Base-by-base conservation (phyloP, 2,888 invertebrate genomes). In the Fabriciana adippe region DNA sequence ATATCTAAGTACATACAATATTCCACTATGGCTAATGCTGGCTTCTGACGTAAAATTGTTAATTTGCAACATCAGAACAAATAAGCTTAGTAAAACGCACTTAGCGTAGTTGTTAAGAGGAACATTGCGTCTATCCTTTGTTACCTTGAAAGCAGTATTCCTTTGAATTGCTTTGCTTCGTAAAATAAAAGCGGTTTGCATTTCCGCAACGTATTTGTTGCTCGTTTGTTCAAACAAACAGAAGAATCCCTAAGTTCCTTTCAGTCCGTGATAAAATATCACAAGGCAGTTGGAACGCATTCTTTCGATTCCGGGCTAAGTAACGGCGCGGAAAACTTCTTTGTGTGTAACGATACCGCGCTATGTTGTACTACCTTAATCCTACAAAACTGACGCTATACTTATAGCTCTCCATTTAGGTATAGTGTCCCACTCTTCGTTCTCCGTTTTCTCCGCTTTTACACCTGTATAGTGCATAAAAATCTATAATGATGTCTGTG, bases 231-330 rank as follows among this genome's bases (percentile, higher is more conserved):
- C 85, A 85, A 86, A 87, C 86, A 86, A 86, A 85, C 84, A 75
- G 78, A 74, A 83, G 88, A 85, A 89, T 89, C 81, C 81, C 76
- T 77, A 79, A 85, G 84, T 85, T 86, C 81, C 86, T 83, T 84
- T 86, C 79, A 78, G 81, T 82, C 78, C 81, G 81, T 81, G 84
- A 87, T 89, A 87, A 87, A 90, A 89, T 89, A 89, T 88, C 86
- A 84, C 85, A 80, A 85, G 83, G 80, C 79, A 80, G 81, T 80
- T 80, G 80, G 77, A 73, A 81, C 80, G 83, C 86, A 90, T 91
- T 89, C 88, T 84, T 87, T 76, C 81, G 80, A 86, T 85, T 79
- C 82, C 83, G 76, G 67, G 73, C 71, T 72, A 81, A 72, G 80
- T 88, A 88, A 71, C 82, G 88, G 82, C 63, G 82, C 75, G 89